Evolutionary conservation across 2,888 invertebrate species (phyloP).

Genomic region (Prenolepis imparis): DNA sequence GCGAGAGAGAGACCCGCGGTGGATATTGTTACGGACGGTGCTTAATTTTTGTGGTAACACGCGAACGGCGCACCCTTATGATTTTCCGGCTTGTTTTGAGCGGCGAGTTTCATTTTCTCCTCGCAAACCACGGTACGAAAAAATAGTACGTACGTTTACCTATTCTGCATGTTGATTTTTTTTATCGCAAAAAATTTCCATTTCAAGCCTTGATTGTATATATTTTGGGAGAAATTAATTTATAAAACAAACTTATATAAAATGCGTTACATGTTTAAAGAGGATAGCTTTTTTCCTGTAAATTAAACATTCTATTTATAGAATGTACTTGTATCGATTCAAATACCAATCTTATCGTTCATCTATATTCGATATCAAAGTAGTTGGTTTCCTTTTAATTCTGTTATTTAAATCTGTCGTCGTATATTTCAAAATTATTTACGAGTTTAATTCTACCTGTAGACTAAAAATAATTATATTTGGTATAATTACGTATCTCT

Average conservation of each 20-base stretch:
- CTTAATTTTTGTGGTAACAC: slow-evolving; percentile 40
- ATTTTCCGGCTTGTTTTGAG: slow-evolving; percentile 25
- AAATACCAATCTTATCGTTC: neutral
- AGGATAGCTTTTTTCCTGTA: neutral
- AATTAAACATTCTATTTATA: neutral
- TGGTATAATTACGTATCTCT: slow-evolving; percentile 18
- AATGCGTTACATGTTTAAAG: neutral
- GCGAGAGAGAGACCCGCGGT: neutral
- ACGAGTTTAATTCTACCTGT: neutral
- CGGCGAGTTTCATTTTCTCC: slow-evolving; percentile 15
- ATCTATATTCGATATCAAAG: neutral
- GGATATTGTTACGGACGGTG: slow-evolving; percentile 42
- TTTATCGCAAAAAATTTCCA: neutral
- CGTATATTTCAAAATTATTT: neutral
- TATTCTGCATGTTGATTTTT: neutral
- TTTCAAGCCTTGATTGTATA: neutral
- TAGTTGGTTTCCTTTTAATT: neutral
- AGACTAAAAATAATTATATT: slow-evolving; percentile 25
- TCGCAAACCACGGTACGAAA: neutral
- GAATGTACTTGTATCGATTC: neutral
- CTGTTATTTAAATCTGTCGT: neutral
- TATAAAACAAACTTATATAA: neutral
- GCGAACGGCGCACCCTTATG: slow-evolving; percentile 37
- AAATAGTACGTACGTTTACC: neutral
- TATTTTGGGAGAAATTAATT: neutral